Evolutionary conservation across 2,797 vertebrate genomes (phyloP), one percentile per base, ranked within the genome.

Genomic region (Dallia pectoralis): DNA sequence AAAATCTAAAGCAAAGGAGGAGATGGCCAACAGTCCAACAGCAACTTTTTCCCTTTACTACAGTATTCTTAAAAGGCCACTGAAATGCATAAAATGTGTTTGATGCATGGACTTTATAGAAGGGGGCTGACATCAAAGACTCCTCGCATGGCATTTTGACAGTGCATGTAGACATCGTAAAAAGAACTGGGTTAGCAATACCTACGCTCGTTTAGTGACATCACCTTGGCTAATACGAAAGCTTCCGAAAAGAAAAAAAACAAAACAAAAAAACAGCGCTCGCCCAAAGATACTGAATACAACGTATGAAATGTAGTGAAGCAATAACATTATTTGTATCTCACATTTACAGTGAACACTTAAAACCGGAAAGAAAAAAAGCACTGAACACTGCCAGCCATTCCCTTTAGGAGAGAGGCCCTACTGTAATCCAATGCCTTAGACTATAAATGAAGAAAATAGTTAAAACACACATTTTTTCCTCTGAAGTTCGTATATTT

Each of bases 51-150:
- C 82, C 77, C 76, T 88, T 92, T 82, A 93, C 91, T 95, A 94
- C 91, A 93, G 91, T 87, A 90, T 92, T 88, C 89, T 93, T 90
- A 95, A 93, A 98, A 98, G 96, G 96, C 96, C 97, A 98, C 95
- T 96, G 96, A 98, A 98, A 98, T 97, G 95, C 95, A 95, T 93
- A 95, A 97, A 96, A 95, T 83, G 93, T 77, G 89, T 91, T 92
- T 85, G 83, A 88, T 91, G 90, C 95, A 92, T 93, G 93, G 93
- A 92, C 82, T 53, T 76, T 85, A 77, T 88, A 70, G 74, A 89
- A 68, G 91, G 92, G 84, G 92, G 90, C 91, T 80, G 80, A 91
- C 92, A 94, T 88, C 92, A 93, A 53, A 93, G 93, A 94, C 93
- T 94, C 93, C 93, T 94, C 92, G 93, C 93, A 93, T 93, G 95